phyloP scores from a whole-genome alignment of 2,888 invertebrate species.

The Himalopsyche kuldschensis region DNA sequence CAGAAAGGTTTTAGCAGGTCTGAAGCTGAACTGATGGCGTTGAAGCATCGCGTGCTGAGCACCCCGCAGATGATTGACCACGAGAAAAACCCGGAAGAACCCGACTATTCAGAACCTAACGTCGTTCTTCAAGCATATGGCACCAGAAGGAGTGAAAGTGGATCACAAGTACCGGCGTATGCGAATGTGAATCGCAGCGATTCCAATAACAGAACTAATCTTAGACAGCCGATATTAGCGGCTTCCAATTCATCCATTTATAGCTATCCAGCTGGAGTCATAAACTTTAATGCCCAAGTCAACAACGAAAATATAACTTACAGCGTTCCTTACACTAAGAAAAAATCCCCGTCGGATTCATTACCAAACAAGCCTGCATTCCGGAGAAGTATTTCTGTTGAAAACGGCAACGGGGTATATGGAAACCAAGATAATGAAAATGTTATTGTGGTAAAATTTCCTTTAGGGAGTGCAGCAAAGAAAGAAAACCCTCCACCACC shows the following conservation, averaged over 20 bases:
- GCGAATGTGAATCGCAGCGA: conserved; percentile 46
- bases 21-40: conserved; percentile 58
- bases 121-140: conserved; percentile 16
- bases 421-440: conserved; percentile 52
- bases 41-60: conserved; percentile 49
- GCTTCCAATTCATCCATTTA: conserved; percentile 59
- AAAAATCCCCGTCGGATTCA: conserved; percentile 43
- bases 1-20: conserved; percentile 58
- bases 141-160: conserved; percentile 24
- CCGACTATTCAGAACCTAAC: conserved; percentile 34
- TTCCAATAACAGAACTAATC: conserved; percentile 44
- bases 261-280: conserved; percentile 56
- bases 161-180: conserved; percentile 46
- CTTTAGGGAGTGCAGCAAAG: conserved; percentile 54
- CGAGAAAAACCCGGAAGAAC: conserved; percentile 54
- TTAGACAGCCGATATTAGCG: conserved; percentile 50
- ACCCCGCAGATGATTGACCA: conserved; percentile 59
- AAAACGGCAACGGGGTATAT: conserved; percentile 22
- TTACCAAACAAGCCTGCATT: conserved; percentile 1
- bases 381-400: conserved; percentile 46
- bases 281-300: conserved; percentile 60
- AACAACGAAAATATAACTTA: conserved; percentile 60
- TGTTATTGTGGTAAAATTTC: conserved; percentile 58
- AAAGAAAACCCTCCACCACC: conserved; percentile 71
- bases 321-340: conserved; percentile 47